Evolutionary conservation across 1,140 invertebrate species (phyloP), one percentile per base, ranked within the genome.

Genomic region (Venturia canescens): DNA sequence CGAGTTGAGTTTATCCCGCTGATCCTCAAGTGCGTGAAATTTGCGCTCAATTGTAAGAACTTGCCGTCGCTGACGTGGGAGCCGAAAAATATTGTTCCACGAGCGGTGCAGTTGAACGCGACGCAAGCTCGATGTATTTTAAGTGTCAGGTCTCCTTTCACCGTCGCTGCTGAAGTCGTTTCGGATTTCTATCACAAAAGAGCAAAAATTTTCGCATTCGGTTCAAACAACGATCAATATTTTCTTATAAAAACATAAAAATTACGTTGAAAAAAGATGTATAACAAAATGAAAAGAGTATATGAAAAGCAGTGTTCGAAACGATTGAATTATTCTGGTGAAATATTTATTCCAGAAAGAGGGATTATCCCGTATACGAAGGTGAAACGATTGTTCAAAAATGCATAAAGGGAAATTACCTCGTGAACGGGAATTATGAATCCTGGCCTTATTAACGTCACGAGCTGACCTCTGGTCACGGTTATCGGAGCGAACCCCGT

Each of bases 401-500:
- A 44, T 44, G 11, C 5, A 44, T 11, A 34, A 21, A 79, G 27
- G 9, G 27, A 21, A 21, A 82, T 38, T 81, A 86, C 85, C 84
- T 85, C 70, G 66, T 86, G 83, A 18, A 85, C 16, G 16, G 85
- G 84, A 29, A 87, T 79, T 23, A 87, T 82, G 29, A 75, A 79
- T 26, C 84, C 83, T n/a, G 86, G 85, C 77, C 83, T 80, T 21
- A 87, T 53, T 1, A 87, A 82, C 16, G 82, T 82, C 2, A 84
- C 60, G 15, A 83, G 80, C 72, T 86, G 78, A 16, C 80, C 76
- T 23, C 82, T 76, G 16, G 81, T 63, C n/a, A 74, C 80, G 15
- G 76, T 38, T 26, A 85, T 75, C 0, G 80, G 81, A 26, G 71
- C 53, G n/a, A 50, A 81, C 0, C 27, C 60, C 9, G 69, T 72